Evolutionary conservation across 2,888 invertebrate species (phyloP).

Genomic region (Caenorhabditis sp.): DNA sequence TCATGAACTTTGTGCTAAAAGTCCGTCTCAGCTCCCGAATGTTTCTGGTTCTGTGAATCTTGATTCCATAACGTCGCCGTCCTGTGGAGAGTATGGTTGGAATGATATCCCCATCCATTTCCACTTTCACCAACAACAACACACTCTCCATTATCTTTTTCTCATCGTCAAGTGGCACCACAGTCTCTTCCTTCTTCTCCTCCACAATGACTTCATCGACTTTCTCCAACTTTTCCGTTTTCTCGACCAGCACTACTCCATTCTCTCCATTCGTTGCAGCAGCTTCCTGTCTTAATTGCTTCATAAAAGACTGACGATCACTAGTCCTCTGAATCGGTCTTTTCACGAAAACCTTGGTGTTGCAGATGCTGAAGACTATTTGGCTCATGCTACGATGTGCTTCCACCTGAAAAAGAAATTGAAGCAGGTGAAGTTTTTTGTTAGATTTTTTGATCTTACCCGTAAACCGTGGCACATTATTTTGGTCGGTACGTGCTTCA

Average conservation of each 20-base stretch:
- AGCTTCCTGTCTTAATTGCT: constrained; percentile 52
- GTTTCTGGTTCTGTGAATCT: constrained; percentile 54
- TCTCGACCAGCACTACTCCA: not conserved
- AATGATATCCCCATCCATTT: constrained; percentile 54
- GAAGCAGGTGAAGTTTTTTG: too few relatives aligned
- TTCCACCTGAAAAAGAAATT: constrained; percentile 62
- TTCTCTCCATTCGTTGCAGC: constrained; percentile 28
- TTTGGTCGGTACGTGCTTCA: constrained; percentile 54
- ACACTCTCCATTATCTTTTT: constrained; percentile 62
- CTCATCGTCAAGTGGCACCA: constrained; percentile 22
- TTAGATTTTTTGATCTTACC: constrained; percentile 23
- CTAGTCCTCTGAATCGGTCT: constrained; percentile 36
- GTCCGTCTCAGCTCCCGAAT: constrained; percentile 48
- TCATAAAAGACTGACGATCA: constrained; percentile 59
- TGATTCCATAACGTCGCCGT: constrained; percentile 60
- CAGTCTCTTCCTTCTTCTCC: constrained; percentile 15
- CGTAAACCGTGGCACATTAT: constrained; percentile 56
- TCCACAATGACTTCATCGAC: constrained; percentile 36
- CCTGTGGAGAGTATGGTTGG: constrained; percentile 63
- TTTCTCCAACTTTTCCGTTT: constrained; percentile 17
- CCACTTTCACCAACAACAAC: constrained; percentile 52
- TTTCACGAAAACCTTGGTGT: constrained; percentile 42
- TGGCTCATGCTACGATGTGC: constrained; percentile 64
- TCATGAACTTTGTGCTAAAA: constrained; percentile 63
- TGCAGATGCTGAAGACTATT: constrained; percentile 64